These are phyloP conservation scores for Porites evermanni DNA, from an alignment of 92 coral and sea anemone genomes.

Conservation along the genomic window DNA sequence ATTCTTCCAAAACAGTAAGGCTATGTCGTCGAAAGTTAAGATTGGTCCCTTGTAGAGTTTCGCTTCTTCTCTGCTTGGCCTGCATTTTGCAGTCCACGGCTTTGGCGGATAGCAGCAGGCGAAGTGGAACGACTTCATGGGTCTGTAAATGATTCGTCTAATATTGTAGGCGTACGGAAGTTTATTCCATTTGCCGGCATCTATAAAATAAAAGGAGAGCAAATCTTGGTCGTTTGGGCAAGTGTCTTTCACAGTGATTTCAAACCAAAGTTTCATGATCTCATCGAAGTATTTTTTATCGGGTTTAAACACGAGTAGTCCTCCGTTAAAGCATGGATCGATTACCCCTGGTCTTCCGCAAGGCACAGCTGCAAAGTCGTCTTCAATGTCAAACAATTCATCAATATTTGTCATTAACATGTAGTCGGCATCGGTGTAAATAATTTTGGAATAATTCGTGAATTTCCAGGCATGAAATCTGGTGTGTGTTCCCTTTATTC, in stretches of 20 bases:
- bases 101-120: too few relatives aligned
- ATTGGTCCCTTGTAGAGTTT: background rate
- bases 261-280: too few relatives aligned
- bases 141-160: background rate
- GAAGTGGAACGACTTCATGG: too few relatives aligned
- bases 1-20: background rate
- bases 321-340: constrained; percentile 83
- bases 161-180: background rate
- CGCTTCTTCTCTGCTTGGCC: background rate
- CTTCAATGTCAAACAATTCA: constrained; percentile 66
- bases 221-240: background rate
- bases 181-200: background rate
- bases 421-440: constrained; percentile 43
- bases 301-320: constrained; percentile 37
- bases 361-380: constrained; percentile 67
- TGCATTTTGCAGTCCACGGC: too few relatives aligned
- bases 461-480: too few relatives aligned
- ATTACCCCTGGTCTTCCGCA: constrained; percentile 74
- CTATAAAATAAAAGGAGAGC: background rate
- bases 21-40: background rate
- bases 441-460: too few relatives aligned
- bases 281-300: constrained; percentile 9
- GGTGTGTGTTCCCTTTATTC: constrained; percentile 74
- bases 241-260: background rate
- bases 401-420: constrained; percentile 68